A percentile compares a stretch with the other conserved stretches of the same genome.
These are phyloP conservation scores for Girardia tigrina DNA, from an alignment of 2,888 invertebrate genomes.

Conservation along the genomic window DNA sequence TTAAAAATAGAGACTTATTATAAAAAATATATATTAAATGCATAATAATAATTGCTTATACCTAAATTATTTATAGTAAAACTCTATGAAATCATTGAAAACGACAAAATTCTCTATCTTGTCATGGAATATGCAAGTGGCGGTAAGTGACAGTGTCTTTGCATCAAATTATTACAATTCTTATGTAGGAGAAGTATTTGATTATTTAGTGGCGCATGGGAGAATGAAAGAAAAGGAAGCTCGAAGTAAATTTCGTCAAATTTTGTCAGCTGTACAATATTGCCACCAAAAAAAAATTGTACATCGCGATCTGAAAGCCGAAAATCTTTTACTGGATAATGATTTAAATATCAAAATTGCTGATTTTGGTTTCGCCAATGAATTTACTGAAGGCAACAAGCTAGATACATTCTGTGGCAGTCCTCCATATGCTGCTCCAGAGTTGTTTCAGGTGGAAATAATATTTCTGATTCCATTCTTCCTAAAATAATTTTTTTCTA, in stretches of 20 bases:
- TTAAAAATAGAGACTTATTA: no score
- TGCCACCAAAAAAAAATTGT: slow-evolving; percentile 99
- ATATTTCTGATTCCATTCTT: no score
- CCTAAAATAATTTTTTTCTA: no score
- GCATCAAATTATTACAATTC: neutral
- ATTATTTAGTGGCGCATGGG: slow-evolving; percentile 59
- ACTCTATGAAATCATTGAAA: slow-evolving; percentile 93
- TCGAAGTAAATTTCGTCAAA: slow-evolving; percentile 56
- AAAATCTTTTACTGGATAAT: slow-evolving; percentile 91
- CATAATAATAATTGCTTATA: no score
- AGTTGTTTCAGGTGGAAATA: slow-evolving; percentile 88
- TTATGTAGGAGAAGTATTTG: slow-evolving; percentile 71
- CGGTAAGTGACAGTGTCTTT: slow-evolving; percentile 51
- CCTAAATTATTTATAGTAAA: slow-evolving; percentile 49
- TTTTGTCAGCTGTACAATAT: slow-evolving; percentile 99
- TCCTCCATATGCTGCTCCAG: slow-evolving; percentile 97
- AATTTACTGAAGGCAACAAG: slow-evolving; percentile 94
- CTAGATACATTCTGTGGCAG: slow-evolving; percentile 98
- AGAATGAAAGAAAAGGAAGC: slow-evolving; percentile 52
- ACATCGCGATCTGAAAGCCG: slow-evolving; percentile 77
- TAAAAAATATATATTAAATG: no score
- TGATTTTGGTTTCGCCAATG: slow-evolving; percentile 97
- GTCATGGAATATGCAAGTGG: slow-evolving; percentile 99
- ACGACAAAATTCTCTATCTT: slow-evolving; percentile 95
- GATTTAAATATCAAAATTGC: slow-evolving; percentile 99